Base-by-base conservation (phyloP, 2,888 invertebrate species). In the Terebella lapidaria region DNA sequence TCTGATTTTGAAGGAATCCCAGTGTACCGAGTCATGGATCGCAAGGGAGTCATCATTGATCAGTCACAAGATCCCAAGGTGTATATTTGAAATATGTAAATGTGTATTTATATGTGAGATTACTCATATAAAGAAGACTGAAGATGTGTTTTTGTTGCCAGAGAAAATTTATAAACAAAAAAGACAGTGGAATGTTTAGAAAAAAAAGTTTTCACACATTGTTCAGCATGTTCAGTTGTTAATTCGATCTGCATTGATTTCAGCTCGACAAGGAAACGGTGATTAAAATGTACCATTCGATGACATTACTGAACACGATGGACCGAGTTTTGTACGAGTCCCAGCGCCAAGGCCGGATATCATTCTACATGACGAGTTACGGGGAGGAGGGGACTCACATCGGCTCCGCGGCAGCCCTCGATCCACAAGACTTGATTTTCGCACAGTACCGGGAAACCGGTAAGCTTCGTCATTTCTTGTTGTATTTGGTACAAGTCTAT, bases 311-410 rank as follows among this genome's bases (percentile, higher is more conserved):
- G 10, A 91, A 89, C 74, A 88, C 90, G 20, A 90, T 99, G 92
- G 99, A 99, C 78, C 89, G 91, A 76, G 92, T 99, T 72, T 81
- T 99, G 58, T 99, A 97, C 71, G 97, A 99, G 81, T 94, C 95
- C 58, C 95, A 95, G 80, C 77, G 87, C 77, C 95, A 96, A 82
- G 95, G 99, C 0, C 86, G 99, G 61, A 97, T 99, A 72, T 96
- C 96, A 0, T 99, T 99, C 82, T 99, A 99, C 81, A 97, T 99
- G 96, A 97, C 97, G 0, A 95, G 91, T 81, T 92, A 89, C 73
- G 99, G 99, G 0, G 99, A 99, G 81, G 99, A 99, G 82, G 95
- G 92, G 0, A 88, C 91, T 18, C 96, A 96, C 73, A 87, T 97
- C 61, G 96, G 96, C 18, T 94, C 94, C 69, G 95, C 96, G 0